Conservation (phyloP, 2,113 vertebrate species). For the Phrynosoma platyrhinos region DNA sequence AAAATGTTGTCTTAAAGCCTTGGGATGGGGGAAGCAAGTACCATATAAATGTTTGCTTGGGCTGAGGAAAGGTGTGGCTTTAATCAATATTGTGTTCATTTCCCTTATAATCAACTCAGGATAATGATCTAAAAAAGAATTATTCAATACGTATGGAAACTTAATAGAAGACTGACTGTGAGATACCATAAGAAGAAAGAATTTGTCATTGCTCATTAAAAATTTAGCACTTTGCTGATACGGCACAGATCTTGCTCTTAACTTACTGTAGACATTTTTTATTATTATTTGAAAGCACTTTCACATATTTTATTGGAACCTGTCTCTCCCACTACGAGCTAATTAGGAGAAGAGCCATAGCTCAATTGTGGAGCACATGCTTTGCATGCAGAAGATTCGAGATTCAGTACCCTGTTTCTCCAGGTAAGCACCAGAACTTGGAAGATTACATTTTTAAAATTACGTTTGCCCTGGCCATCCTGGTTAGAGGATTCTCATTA, state of each 20-base stretch:
- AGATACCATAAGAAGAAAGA: background rate
- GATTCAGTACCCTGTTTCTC: too few relatives aligned
- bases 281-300: slow-evolving; percentile 8
- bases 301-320: slow-evolving; percentile 27
- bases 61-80: background rate
- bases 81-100: background rate
- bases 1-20: background rate
- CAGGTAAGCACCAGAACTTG: too few relatives aligned
- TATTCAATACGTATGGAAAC: slow-evolving; percentile 10
- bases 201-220: slow-evolving; percentile 42
- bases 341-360: background rate
- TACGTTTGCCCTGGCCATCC: too few relatives aligned
- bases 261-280: slow-evolving; percentile 17
- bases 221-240: slow-evolving; percentile 50
- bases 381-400: background rate
- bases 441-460: too few relatives aligned
- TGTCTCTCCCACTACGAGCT: background rate
- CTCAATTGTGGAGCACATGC: background rate
- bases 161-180: background rate
- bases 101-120: slow-evolving; percentile 12
- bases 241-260: slow-evolving; percentile 45
- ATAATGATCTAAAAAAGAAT: slow-evolving; percentile 18
- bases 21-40: background rate
- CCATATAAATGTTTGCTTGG: background rate
- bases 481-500: too few relatives aligned